Evolutionary conservation across 2,797 vertebrate species (phyloP).

Genomic region (Dermochelys coriacea): DNA sequence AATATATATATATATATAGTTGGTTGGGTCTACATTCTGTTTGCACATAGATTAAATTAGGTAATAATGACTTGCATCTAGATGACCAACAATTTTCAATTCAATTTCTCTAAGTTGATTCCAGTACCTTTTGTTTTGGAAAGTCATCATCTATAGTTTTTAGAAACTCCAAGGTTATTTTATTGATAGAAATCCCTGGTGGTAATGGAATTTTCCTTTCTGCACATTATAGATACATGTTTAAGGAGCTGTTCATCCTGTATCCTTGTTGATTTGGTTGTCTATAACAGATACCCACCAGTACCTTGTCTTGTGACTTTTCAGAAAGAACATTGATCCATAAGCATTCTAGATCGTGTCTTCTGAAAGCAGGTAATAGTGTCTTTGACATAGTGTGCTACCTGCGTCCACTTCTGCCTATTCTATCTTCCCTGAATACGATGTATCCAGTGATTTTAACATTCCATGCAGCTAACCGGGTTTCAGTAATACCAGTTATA

Average conservation of each 20-base stretch:
- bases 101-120: not conserved
- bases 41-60: not conserved
- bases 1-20: not conserved
- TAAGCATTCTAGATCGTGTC: not conserved
- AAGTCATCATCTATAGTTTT: not conserved
- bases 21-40: not conserved
- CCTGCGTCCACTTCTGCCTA: not conserved
- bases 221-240: not conserved
- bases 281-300: not conserved
- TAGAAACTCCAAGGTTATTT: not conserved
- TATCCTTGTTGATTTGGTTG: not conserved
- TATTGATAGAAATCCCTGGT: not conserved
- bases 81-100: not conserved
- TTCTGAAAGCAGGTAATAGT: not conserved
- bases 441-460: not conserved
- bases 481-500: not conserved
- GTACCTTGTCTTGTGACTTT: not conserved
- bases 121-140: not conserved
- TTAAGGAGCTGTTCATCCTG: not conserved
- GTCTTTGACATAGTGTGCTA: not conserved
- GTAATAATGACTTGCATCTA: accelerated
- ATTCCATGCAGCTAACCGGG: not conserved
- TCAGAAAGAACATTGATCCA: not conserved
- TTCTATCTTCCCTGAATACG: not conserved
- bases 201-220: not conserved